Conservation (phyloP, 2,113 vertebrate genomes). For the Halcyon malimbica region DNA sequence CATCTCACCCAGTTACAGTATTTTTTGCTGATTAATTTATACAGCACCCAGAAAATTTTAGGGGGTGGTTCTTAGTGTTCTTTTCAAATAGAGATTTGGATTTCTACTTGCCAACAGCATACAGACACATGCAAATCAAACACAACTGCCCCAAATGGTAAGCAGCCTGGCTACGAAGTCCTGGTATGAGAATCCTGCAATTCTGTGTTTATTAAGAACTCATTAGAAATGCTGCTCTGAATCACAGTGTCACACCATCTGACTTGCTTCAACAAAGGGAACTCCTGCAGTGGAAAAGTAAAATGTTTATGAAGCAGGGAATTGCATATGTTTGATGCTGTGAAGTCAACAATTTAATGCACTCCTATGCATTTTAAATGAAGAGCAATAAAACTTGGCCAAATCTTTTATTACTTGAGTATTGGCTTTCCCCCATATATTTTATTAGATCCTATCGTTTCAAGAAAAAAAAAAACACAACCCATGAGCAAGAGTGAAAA, state of each 20-base stretch:
- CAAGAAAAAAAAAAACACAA: constrained; percentile 1
- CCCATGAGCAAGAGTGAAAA: background rate
- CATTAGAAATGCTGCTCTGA: constrained; percentile 1
- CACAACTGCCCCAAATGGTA: background rate
- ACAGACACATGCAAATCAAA: background rate
- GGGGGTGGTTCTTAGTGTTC: background rate
- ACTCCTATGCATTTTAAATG: background rate
- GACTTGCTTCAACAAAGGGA: background rate
- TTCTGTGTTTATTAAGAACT: background rate
- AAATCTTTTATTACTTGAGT: background rate
- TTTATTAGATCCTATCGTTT: background rate
- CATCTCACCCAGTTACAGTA: background rate
- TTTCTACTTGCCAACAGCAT: background rate
- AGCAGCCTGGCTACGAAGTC: background rate
- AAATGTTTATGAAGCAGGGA: background rate
- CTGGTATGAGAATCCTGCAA: background rate
- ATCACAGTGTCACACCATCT: background rate
- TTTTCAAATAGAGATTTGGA: background rate
- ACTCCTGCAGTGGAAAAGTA: background rate
- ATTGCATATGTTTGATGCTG: background rate
- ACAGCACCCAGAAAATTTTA: background rate
- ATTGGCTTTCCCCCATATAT: background rate
- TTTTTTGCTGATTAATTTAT: background rate
- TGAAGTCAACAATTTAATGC: background rate
- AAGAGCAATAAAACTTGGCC: background rate